A percentile compares a stretch with the other conserved stretches of the same genome.
Evolutionary conservation across 2,113 vertebrate species (phyloP).

Genomic region (Crotalus tigris): DNA sequence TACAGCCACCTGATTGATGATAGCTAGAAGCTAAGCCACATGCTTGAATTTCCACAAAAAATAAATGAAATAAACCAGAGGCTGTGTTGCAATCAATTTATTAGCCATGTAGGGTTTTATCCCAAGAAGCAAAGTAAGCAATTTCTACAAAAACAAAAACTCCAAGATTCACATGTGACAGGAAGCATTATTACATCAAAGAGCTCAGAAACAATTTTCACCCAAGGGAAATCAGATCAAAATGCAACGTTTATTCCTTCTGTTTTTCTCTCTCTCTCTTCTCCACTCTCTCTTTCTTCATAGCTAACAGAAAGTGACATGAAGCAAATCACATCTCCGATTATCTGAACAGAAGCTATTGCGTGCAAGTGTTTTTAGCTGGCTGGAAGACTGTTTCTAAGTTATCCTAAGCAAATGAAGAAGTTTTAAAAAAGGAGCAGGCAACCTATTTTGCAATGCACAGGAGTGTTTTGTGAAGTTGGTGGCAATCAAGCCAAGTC

Average conservation of each 20-base stretch:
- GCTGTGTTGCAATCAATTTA: neutral
- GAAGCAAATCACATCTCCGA: neutral
- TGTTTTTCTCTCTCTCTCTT: neutral
- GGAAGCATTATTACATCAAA: slow-evolving; percentile 12
- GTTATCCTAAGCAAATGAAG: neutral
- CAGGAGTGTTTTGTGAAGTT: neutral
- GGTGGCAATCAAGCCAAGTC: neutral
- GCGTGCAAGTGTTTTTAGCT: neutral
- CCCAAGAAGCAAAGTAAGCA: slow-evolving; percentile 10
- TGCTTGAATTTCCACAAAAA: neutral
- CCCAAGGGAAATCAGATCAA: slow-evolving; percentile 32
- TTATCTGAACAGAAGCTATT: neutral
- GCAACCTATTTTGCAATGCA: neutral
- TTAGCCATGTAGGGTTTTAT: slow-evolving; percentile 7
- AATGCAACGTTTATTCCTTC: neutral
- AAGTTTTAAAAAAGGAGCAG: neutral
- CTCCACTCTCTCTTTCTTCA: neutral
- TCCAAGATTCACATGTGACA: slow-evolving; percentile 11
- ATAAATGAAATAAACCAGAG: slow-evolving; percentile 1
- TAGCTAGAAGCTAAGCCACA: neutral
- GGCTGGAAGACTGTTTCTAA: neutral
- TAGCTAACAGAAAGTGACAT: neutral
- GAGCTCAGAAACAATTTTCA: neutral
- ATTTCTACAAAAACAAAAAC: neutral
- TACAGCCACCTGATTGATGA: neutral